phyloP scores from a whole-genome alignment of 2,113 vertebrate genomes.

The Micronycteris hirsuta region DNA sequence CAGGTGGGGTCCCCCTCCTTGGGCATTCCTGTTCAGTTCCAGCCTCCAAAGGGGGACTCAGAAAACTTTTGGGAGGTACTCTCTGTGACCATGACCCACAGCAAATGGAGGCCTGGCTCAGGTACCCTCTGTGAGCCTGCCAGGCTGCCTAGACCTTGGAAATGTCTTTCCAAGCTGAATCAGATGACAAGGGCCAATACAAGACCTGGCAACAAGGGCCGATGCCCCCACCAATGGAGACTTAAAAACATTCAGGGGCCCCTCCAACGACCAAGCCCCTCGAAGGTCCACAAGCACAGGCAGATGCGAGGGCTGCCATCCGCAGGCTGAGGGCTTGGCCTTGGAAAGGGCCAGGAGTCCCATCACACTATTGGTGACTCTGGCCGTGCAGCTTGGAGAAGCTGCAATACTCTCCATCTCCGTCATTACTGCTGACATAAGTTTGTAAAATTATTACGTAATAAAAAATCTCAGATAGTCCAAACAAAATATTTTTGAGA shows the following conservation, averaged over 20 bases:
- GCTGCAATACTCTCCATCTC: background rate
- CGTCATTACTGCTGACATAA: background rate
- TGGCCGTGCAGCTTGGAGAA: background rate
- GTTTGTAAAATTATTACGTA: background rate
- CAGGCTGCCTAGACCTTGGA: background rate
- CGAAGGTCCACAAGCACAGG: background rate
- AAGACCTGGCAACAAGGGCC: background rate
- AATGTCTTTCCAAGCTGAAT: background rate
- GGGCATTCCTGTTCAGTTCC: background rate
- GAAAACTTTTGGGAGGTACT: background rate
- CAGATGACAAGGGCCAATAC: background rate
- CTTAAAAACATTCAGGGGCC: background rate
- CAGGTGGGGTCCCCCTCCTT: background rate
- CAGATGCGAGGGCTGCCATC: background rate
- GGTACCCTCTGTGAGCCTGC: background rate
- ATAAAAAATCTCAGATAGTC: background rate
- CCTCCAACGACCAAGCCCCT: background rate
- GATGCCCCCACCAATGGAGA: background rate
- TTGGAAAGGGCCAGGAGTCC: background rate
- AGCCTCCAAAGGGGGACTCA: background rate
- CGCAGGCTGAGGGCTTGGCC: background rate
- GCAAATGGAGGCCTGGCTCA: background rate
- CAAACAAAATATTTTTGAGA: background rate
- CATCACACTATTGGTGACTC: background rate
- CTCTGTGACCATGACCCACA: background rate